Percentiles rank a stretch among this genome's conserved stretches.
phyloP scores from a whole-genome alignment of 37 sponge, comb jelly and placozoan genomes.

The Chondrilla cf. caribensis region DNA sequence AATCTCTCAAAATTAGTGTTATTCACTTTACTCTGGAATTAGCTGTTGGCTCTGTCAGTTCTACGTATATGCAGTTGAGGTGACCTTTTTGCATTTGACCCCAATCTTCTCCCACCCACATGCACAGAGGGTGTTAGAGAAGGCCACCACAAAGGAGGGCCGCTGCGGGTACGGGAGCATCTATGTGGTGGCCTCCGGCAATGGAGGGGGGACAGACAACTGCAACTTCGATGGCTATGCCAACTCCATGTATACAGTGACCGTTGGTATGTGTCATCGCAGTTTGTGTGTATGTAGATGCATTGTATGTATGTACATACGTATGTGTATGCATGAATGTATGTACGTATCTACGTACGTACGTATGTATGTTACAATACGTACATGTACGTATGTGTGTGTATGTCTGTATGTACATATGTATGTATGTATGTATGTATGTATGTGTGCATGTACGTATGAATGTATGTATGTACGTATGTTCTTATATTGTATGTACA shows the following conservation, averaged over 20 bases:
- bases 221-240: constrained; percentile 97
- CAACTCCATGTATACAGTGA: constrained; percentile 85
- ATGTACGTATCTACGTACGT: background rate
- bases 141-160: constrained; percentile 45
- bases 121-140: constrained; percentile 47
- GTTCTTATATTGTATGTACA: background rate
- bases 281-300: background rate
- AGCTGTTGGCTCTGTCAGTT: no score
- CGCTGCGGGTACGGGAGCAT: constrained; percentile 85
- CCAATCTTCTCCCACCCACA: no score
- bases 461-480: background rate
- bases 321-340: background rate
- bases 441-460: background rate
- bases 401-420: background rate
- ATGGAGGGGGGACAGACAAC: constrained; percentile 77
- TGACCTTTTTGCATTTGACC: no score
- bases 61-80: no score
- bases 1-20: no score
- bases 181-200: constrained; percentile 94
- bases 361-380: background rate
- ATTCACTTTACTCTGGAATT: no score
- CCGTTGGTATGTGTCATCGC: constrained; percentile 45
- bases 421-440: background rate
- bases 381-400: constrained; percentile 5
- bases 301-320: background rate